Evolutionary conservation across 2,113 vertebrate genomes (phyloP).

Genomic region (Dipodomys spectabilis): DNA sequence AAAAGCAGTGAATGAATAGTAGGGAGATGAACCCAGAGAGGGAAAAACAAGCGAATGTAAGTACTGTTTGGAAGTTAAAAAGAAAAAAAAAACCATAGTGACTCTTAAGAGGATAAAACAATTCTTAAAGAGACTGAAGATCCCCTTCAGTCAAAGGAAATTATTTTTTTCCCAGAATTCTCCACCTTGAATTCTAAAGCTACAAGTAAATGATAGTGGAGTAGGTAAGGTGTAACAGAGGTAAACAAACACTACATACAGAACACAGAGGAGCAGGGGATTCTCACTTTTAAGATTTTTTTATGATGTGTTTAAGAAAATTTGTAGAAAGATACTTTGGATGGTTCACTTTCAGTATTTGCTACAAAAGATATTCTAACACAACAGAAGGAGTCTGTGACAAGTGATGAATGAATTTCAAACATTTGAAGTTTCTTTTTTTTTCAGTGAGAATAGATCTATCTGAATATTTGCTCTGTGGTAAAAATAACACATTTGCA

Average conservation of each 20-base stretch:
- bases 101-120: background rate
- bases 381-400: slow-evolving; percentile 60
- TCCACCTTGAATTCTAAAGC: background rate
- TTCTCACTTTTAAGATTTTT: background rate
- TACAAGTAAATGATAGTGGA: background rate
- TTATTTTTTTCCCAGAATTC: background rate
- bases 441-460: slow-evolving; percentile 41
- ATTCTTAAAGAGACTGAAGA: background rate
- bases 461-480: background rate
- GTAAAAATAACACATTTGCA: slow-evolving; percentile 40
- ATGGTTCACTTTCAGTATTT: slow-evolving; percentile 49
- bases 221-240: accelerated
- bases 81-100: background rate
- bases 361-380: slow-evolving; percentile 36
- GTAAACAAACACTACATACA: background rate
- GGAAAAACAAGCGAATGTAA: background rate
- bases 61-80: background rate
- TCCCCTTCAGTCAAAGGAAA: background rate
- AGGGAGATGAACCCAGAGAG: too few species aligned
- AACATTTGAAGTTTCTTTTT: slow-evolving; percentile 59
- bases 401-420: slow-evolving; percentile 55
- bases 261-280: background rate
- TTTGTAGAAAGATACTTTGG: background rate
- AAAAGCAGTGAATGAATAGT: background rate
- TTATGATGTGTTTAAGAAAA: slow-evolving; percentile 22